These are phyloP conservation scores for Brienomyrus brachyistius DNA, from an alignment of 2,113 vertebrate genomes.

Conservation along the genomic window DNA sequence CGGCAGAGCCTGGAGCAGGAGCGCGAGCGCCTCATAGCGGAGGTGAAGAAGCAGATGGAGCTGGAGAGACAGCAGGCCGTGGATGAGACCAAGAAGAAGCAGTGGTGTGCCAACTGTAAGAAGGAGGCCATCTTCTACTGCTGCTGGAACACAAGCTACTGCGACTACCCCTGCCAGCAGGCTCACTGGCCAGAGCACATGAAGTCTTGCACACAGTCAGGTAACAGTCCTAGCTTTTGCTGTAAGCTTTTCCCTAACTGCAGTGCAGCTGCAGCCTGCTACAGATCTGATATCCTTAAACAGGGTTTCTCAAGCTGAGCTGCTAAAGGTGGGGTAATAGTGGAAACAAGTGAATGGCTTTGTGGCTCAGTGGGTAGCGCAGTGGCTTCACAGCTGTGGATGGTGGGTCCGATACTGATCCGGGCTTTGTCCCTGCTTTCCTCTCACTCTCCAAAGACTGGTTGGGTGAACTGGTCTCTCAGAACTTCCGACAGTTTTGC, in stretches of 20 bases:
- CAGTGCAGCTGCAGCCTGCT: neutral
- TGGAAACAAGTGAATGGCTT: neutral
- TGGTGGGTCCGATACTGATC: neutral
- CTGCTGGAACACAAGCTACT: conserved; percentile 98
- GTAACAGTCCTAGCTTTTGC: conserved; percentile 48
- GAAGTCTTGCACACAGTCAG: conserved; percentile 97
- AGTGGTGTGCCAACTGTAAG: conserved; percentile 95
- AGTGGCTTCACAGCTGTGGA: neutral
- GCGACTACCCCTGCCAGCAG: conserved; percentile 95
- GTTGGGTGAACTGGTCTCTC: neutral
- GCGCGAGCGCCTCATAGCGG: conserved; percentile 78
- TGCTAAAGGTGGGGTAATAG: neutral
- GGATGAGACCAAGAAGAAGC: conserved; percentile 97
- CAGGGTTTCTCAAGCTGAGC: neutral
- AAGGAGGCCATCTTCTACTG: conserved; percentile 98
- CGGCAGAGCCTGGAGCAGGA: conserved; percentile 95
- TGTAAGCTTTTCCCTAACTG: neutral
- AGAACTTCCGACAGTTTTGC: neutral
- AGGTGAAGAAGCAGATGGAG: conserved; percentile 92
- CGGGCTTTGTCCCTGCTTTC: neutral
- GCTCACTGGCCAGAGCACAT: conserved; percentile 98
- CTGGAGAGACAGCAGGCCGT: conserved; percentile 88
- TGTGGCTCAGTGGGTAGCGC: neutral
- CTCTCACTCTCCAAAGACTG: neutral
- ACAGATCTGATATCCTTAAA: neutral